Base-by-base conservation (phyloP, 1,140 invertebrate genomes). In the Heliconius eleuchia region DNA sequence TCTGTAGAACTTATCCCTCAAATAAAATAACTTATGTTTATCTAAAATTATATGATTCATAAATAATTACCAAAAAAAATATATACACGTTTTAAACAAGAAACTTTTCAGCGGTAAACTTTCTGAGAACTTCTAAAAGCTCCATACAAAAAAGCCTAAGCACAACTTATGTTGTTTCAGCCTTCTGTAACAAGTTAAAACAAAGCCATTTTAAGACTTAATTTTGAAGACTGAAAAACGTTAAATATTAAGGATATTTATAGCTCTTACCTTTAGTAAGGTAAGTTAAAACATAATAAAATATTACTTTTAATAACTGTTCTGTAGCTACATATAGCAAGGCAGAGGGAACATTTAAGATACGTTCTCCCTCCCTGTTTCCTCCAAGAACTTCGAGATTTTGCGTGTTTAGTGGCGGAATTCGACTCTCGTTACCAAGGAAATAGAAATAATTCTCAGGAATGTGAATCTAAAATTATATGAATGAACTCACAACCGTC, bases 41-140 rank as follows among this genome's bases (percentile, higher is more conserved):
- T 19, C 18, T 19, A 19, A 8, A 52, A 52, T 52, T 52, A 52
- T 18, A 19, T 18, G 19, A 52, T 11, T 66, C 23, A 66, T 27
- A 66, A n/a, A 66, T 66, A 0, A 66, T 66, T 30, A 66, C 3
- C 13, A 1, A 13, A 66, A 13, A 66, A 66, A 16, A 6, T 66
- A 27, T 66, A 7, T 3, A 30, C 27, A 66, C 70, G 6, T 34
- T 71, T 39, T 42, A 37, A 37, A 11, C n/a, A 72, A 39, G 18
- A 72, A 42, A 37, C 34, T n/a, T 42, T 72, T 72, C 19, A 72
- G 70, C 72, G 23, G 27, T 71, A 71, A 72, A 30, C 60, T 66
- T 77, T 77, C 52, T 77, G 71, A 77, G 23, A 76, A 76, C 74
- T 50, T 70, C 13, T 27, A 66, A 66, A 66, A 66, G 27, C 60